Percentiles rank a stretch among this genome's conserved stretches.
phyloP scores from a whole-genome alignment of 2,113 vertebrate species.

The Platycercus adscitus region DNA sequence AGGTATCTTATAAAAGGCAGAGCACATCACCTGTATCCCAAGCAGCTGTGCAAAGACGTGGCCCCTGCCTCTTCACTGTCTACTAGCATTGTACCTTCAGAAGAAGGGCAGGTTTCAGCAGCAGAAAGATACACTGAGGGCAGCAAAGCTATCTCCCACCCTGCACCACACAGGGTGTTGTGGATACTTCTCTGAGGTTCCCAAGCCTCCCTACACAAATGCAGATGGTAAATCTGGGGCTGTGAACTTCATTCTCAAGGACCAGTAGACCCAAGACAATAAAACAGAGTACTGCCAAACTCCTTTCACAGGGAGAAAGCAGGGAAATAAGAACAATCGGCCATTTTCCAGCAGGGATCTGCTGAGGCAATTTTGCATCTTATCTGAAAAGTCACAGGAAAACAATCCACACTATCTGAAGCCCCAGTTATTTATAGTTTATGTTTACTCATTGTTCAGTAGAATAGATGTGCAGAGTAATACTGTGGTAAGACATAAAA shows the following conservation, averaged over 20 bases:
- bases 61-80: neutral
- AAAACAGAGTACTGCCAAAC: neutral
- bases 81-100: neutral
- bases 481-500: constrained; percentile 43
- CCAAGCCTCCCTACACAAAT: neutral
- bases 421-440: constrained; percentile 48
- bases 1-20: neutral
- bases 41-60: neutral
- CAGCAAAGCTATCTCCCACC: neutral
- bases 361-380: constrained; percentile 18
- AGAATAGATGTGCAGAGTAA: constrained; percentile 19
- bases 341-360: neutral
- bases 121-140: neutral
- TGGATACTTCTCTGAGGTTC: neutral
- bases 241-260: neutral
- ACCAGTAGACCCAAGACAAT: neutral
- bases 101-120: neutral
- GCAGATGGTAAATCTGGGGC: neutral
- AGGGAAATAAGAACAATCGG: neutral
- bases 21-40: neutral
- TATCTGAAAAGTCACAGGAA: neutral
- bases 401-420: neutral
- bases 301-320: neutral
- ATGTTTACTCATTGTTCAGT: constrained; percentile 22
- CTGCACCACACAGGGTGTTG: neutral